phyloP scores from a whole-genome alignment of 1,140 invertebrate species.

The Antheraea pernyi region DNA sequence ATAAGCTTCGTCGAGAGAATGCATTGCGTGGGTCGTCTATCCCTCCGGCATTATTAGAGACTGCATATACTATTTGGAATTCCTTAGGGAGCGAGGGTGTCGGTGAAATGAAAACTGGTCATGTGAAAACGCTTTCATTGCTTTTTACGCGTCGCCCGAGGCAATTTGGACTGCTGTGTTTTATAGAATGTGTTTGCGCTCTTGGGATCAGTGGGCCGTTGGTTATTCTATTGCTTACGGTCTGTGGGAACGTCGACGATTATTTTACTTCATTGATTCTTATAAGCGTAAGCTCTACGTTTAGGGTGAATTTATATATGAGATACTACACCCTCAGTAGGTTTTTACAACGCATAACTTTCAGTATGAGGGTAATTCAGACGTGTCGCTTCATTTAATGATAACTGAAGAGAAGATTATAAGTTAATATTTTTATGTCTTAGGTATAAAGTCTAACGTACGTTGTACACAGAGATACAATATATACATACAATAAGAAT shows the following conservation, averaged over 20 bases:
- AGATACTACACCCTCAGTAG: background rate
- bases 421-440: no score
- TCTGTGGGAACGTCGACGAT: slow-evolving; percentile 35
- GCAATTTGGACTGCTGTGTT: slow-evolving; percentile 69
- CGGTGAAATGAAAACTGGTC: slow-evolving; percentile 66
- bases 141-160: slow-evolving; percentile 67
- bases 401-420: no score
- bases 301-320: background rate
- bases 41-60: slow-evolving; percentile 58
- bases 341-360: background rate
- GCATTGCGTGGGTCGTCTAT: slow-evolving; percentile 33
- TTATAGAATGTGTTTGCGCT: slow-evolving; percentile 34
- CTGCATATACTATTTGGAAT: slow-evolving; percentile 69
- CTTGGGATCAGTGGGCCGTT: slow-evolving; percentile 24
- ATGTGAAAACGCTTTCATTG: slow-evolving; percentile 74
- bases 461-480: no score
- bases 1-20: slow-evolving; percentile 19
- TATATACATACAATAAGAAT: no score
- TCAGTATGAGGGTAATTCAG: background rate
- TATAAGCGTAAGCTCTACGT: slow-evolving; percentile 32
- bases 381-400: background rate
- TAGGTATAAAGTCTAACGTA: no score
- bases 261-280: slow-evolving; percentile 42
- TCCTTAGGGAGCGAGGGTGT: slow-evolving; percentile 65
- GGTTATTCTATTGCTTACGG: slow-evolving; percentile 37